Percentiles rank a stretch among this genome's conserved stretches.
Evolutionary conservation across 2,797 vertebrate species (phyloP).

Genomic region (Rhabdomys pumilio): DNA sequence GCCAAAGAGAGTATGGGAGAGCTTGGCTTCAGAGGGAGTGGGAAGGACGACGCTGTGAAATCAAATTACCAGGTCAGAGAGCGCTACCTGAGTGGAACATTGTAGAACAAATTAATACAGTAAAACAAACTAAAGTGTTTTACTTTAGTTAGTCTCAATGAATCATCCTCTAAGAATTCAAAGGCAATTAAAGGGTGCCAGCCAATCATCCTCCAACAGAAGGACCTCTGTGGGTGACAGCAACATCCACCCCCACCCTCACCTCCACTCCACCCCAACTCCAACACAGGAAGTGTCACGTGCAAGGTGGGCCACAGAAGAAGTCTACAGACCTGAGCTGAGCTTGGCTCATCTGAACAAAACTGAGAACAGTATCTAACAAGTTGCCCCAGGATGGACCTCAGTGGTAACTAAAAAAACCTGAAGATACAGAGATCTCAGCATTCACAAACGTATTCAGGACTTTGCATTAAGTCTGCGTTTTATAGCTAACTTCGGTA

Average conservation of each 20-base stretch:
- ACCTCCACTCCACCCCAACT: rapidly evolving
- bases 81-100: not conserved
- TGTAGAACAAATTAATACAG: not conserved
- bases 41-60: not conserved
- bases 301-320: not conserved
- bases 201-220: not conserved
- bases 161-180: not conserved
- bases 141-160: not conserved
- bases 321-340: not conserved
- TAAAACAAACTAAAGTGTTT: not conserved
- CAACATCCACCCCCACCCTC: not conserved
- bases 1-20: not conserved
- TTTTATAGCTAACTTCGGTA: not conserved
- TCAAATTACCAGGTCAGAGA: not conserved
- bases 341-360: not conserved
- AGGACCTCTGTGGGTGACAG: no score
- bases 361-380: no score
- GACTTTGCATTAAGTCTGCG: not conserved
- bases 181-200: rapidly evolving
- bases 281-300: not conserved
- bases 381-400: no score
- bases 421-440: not conserved
- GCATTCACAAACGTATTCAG: not conserved
- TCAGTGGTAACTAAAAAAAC: not conserved
- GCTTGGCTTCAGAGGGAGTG: not conserved